Conservation (phyloP, 1,140 invertebrate genomes). For the Macrobrachium nipponense region DNA sequence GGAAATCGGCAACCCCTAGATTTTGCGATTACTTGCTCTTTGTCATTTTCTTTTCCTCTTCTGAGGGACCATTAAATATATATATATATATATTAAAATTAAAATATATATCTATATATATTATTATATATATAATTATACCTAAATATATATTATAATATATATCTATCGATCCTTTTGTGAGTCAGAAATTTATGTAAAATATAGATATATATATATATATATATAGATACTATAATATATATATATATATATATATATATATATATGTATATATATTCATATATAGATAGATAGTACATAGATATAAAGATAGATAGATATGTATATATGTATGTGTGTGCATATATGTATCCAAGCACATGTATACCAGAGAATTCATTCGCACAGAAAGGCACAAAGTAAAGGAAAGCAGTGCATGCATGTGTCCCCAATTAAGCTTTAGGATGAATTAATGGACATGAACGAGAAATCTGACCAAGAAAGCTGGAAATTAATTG, state of each 20-base stretch:
- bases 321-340: not conserved
- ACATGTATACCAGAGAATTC: not conserved
- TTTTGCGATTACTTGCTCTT: too few species aligned
- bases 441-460: not conserved
- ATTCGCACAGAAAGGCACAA: not conserved
- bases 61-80: too few species aligned
- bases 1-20: too few species aligned
- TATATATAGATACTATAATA: not conserved
- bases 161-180: too few species aligned
- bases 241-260: not conserved
- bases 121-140: not conserved
- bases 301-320: not conserved
- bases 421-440: too few species aligned
- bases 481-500: not conserved
- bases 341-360: not conserved
- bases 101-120: not conserved
- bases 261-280: not conserved
- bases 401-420: too few species aligned
- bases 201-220: conserved; percentile 13
- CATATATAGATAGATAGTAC: not conserved
- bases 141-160: conserved; percentile 1
- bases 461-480: not conserved
- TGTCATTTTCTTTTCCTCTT: too few species aligned
- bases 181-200: too few species aligned
- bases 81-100: not conserved